Evolutionary conservation across 2,113 vertebrate genomes (phyloP), one percentile per base, ranked within the genome.

Genomic region (Neodontobutis hainanensis): DNA sequence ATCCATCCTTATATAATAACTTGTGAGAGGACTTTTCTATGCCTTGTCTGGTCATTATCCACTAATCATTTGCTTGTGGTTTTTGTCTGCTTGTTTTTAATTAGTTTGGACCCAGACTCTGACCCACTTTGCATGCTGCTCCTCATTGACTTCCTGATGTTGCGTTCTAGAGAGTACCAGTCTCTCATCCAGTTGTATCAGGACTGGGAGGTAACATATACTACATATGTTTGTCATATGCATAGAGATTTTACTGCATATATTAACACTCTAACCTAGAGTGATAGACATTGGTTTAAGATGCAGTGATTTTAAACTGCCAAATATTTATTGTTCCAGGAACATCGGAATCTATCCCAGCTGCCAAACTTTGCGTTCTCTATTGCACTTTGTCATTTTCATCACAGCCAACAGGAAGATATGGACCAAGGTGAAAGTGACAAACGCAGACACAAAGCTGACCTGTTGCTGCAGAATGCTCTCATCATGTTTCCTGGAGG

Each of bases 301-400:
- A 8, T 43, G 6, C 10, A 8, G 6, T 58, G 8, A 42, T 10
- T 58, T n/a, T 58, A 3, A 8, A 40, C 16, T 58, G 56, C 10
- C 19, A 27, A 27, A 2, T 27, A 27, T 58, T 43, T 38, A 4
- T 34, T 43, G 2, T 79, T 77, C 62, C 73, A 99, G 97, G 92
- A 90, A 55, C 95, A 96, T 87, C 94, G 95, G 76, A 99, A 98
- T 88, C 85, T 99, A 64, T 97, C 95, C 60, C 96, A 97, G 92
- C 94, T 99, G 79, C 97, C 97, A 55, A 99, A 99, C 86, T 98
- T 99, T 76, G 94, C 95, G 58, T 97, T 96, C 87, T 99, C 97
- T 0, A 92, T 95, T 55, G 94, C 96, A 0, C 88, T 99, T 88
- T 94, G 94, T 1, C 92, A 95, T 79, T 97, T 95, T 81, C 92